Conservation (phyloP, 2,797 vertebrate species). For the Gymnothorax reevesii region DNA sequence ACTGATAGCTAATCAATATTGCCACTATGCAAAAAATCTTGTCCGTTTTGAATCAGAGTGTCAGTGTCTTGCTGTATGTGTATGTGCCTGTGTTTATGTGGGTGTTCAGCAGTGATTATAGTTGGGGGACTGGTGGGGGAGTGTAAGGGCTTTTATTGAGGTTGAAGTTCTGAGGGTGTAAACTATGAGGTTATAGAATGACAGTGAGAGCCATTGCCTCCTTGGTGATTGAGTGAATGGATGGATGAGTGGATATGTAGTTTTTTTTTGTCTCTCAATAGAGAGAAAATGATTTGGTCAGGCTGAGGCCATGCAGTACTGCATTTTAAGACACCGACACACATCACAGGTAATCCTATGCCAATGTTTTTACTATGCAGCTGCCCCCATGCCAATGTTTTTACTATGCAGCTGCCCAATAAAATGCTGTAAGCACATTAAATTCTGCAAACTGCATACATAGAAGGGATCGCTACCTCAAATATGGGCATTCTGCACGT, state of each 20-base stretch:
- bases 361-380: neutral
- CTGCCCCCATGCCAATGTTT: neutral
- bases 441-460: neutral
- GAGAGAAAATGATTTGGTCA: neutral
- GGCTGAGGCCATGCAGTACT: neutral
- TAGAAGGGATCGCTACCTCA: neutral
- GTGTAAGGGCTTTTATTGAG: neutral
- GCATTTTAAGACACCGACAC: neutral
- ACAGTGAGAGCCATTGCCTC: neutral
- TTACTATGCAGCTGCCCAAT: neutral
- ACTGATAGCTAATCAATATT: neutral
- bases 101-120: neutral
- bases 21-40: neutral
- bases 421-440: neutral
- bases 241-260: neutral
- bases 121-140: neutral
- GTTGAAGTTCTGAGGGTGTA: neutral
- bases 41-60: neutral
- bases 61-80: slow-evolving; percentile 6
- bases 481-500: neutral
- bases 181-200: neutral
- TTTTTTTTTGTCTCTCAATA: neutral
- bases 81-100: neutral
- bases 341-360: neutral
- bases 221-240: neutral